Evolutionary conservation across 1,140 invertebrate species (phyloP), one percentile per base, ranked within the genome.

Genomic region (Calliphora vicina): DNA sequence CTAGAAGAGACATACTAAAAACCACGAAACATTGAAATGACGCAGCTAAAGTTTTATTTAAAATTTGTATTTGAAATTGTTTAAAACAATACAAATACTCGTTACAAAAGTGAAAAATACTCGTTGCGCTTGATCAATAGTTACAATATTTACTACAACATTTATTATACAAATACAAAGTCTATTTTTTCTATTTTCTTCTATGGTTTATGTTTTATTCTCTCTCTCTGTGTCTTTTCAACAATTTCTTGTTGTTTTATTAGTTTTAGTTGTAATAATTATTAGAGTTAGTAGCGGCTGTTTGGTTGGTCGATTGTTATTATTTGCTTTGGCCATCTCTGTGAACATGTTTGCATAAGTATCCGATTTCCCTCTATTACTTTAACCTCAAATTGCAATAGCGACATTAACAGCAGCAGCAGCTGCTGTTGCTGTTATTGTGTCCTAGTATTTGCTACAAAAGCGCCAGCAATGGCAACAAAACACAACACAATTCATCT

Each of bases 341-440:
- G 5, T 35, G 35, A 35, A 35, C 35, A 35, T 35, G 35, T 35
- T 35, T 35, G 35, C 42, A 29, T 23, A 78, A 78, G 35, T 78
- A 43, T 78, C 35, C 74, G 35, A 78, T 78, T 43, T 78, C 35
- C 23, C 61, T 67, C 15, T 78, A 78, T 78, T 78, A 78, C 35
- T 78, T 78, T 78, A 78, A 78, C 74, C 74, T 45, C 74, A 78
- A 78, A 78, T 78, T 43, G 74, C 74, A 76, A 76, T 27, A 78
- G 42, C 23, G 10, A 23, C 61, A 23, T 5, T 23, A 78, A 45
- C 42, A 35, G 25, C 71, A 15, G 71, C 25, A 73, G 71, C 71
- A 73, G 71, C 26, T 9, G 26, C 17, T 35, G 35, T 10, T 6
- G 71, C 26, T 9, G 26, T 4, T 35, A 10, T 10, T 6, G 35